phyloP scores from a whole-genome alignment of 2,113 vertebrate genomes.

The Ceyx cyanopectus region DNA sequence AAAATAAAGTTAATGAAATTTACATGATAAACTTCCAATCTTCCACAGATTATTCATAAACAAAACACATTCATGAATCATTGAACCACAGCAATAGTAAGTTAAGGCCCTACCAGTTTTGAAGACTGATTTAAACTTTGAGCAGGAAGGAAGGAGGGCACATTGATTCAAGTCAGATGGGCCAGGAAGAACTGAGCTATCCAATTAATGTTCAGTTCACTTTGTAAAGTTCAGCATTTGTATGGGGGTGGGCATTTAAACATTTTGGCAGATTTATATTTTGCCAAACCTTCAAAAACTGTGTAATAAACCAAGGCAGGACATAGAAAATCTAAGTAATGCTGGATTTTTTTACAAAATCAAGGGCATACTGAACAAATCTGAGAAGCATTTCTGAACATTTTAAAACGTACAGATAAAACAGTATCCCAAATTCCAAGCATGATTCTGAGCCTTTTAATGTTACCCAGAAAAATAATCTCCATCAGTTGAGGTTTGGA shows the following conservation, averaged over 20 bases:
- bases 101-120: slow-evolving; percentile 29
- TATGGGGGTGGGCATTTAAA: neutral
- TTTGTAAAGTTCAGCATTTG: neutral
- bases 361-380: neutral
- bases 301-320: neutral
- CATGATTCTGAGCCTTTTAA: neutral
- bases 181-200: neutral
- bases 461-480: neutral
- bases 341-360: slow-evolving; percentile 4
- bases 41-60: slow-evolving; percentile 61
- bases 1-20: slow-evolving; percentile 57
- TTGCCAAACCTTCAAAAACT: neutral
- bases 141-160: neutral
- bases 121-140: slow-evolving; percentile 16
- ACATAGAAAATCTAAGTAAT: slow-evolving; percentile 13
- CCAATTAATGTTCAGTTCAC: neutral
- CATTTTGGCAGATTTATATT: neutral
- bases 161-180: neutral
- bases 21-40: slow-evolving; percentile 37
- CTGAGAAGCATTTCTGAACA: neutral
- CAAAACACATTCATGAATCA: slow-evolving; percentile 72
- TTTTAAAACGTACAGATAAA: slow-evolving; percentile 8
- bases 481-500: slow-evolving; percentile 35
- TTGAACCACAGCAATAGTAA: slow-evolving; percentile 49
- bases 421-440: neutral